Conservation (phyloP, 2,888 invertebrate species). For the Leptinotarsa juncta region DNA sequence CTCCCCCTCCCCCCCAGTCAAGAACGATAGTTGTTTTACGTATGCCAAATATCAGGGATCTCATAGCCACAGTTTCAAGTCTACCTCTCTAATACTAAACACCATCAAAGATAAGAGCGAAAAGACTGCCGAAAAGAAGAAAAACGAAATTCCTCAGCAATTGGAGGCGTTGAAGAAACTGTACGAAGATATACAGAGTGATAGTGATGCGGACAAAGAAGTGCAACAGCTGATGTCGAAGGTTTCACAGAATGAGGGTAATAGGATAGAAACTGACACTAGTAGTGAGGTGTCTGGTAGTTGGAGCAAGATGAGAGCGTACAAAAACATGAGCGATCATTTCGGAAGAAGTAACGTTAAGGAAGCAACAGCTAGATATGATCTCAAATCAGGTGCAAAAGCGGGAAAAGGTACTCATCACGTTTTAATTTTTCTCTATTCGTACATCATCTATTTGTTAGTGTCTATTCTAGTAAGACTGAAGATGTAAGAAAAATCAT, state of each 20-base stretch:
- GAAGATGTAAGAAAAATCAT: too few species aligned
- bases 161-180: conserved; percentile 64
- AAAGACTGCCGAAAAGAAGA: conserved; percentile 32
- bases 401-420: conserved; percentile 62
- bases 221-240: conserved; percentile 70
- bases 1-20: conserved; percentile 58
- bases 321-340: conserved; percentile 54
- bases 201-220: conserved; percentile 72
- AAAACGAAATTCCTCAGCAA: conserved; percentile 56
- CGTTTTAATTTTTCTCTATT: too few species aligned
- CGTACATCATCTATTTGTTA: too few species aligned
- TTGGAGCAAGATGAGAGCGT: conserved; percentile 70
- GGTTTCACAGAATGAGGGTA: conserved; percentile 43
- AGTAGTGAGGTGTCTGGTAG: conserved; percentile 68
- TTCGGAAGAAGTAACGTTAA: conserved; percentile 48
- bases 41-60: conserved; percentile 56
- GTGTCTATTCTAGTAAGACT: too few species aligned
- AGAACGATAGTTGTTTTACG: conserved; percentile 45
- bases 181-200: conserved; percentile 66
- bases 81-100: conserved; percentile 65
- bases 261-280: conserved; percentile 56
- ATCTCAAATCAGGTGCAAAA: conserved; percentile 56
- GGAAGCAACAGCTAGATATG: conserved; percentile 50
- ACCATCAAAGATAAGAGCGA: conserved; percentile 58
- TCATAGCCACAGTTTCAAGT: conserved; percentile 62